Conservation (phyloP, 2,888 invertebrate genomes). For the Parnassius apollo region DNA sequence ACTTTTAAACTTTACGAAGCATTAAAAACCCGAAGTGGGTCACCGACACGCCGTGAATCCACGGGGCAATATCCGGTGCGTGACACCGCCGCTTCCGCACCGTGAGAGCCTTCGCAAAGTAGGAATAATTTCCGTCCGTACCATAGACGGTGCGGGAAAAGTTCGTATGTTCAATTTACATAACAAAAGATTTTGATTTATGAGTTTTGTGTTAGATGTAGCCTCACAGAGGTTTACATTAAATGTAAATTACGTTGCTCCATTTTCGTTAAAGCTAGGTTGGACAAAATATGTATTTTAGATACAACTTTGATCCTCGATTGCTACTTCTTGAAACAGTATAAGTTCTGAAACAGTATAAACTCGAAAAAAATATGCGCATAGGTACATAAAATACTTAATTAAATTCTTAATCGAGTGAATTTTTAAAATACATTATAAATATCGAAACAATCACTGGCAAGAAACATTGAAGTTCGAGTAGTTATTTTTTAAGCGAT, state of each 20-base stretch:
- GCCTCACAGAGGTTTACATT: background rate
- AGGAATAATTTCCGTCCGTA: slow-evolving; percentile 11
- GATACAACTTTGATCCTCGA: background rate
- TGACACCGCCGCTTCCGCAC: slow-evolving; percentile 20
- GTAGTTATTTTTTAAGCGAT: too few species aligned
- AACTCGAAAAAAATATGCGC: too few species aligned
- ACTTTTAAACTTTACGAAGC: slow-evolving; percentile 13
- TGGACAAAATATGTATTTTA: background rate
- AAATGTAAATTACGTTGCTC: slow-evolving; percentile 3
- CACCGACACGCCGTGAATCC: slow-evolving; percentile 11
- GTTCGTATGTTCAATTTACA: slow-evolving; percentile 21
- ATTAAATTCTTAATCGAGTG: too few species aligned
- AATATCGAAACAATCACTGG: too few species aligned
- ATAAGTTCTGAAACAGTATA: too few species aligned
- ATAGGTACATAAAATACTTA: too few species aligned
- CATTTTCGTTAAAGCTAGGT: background rate
- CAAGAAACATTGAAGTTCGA: too few species aligned
- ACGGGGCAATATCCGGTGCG: slow-evolving; percentile 24
- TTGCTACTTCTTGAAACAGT: too few species aligned
- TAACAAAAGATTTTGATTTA: slow-evolving; percentile 15
- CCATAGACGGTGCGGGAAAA: slow-evolving; percentile 10
- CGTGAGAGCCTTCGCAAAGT: slow-evolving; percentile 11
- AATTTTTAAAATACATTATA: too few species aligned
- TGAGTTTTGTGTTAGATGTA: background rate
- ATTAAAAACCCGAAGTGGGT: slow-evolving; percentile 11